Evolutionary conservation across 2,113 vertebrate species (phyloP).

Genomic region (Erythrocercus mccallii): DNA sequence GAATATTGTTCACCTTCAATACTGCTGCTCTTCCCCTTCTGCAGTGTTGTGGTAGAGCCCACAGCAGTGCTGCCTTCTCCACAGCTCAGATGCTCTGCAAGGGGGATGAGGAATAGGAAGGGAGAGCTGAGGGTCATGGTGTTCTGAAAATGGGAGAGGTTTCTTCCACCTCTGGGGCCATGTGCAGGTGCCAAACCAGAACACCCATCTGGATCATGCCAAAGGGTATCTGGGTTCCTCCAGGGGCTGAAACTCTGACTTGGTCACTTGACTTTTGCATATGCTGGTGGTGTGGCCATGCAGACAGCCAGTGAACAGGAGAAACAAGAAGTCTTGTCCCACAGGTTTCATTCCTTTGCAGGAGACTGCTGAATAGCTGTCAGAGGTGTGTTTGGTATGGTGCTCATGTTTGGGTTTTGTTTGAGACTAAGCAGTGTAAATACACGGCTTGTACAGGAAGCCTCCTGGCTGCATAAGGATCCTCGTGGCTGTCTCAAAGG

Average conservation of each 20-base stretch:
- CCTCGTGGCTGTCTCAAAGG: not conserved
- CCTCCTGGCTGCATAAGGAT: not conserved
- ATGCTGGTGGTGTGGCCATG: not conserved
- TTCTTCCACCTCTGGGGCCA: not conserved
- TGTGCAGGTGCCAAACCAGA: not conserved
- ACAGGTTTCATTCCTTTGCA: not conserved
- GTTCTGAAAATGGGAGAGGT: not conserved
- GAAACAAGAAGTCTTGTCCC: not conserved
- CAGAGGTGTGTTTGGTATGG: not conserved
- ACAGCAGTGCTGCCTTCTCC: not conserved
- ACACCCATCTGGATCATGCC: not conserved
- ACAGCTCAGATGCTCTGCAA: fast-evolving
- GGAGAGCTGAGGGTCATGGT: fast-evolving
- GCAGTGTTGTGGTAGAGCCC: not conserved
- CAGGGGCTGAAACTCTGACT: not conserved
- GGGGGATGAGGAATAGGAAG: not conserved
- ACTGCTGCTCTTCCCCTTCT: not conserved
- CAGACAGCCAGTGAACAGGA: not conserved
- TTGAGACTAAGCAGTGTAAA: not conserved
- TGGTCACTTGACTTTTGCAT: not conserved
- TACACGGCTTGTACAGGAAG: not conserved
- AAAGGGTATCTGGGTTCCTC: not conserved
- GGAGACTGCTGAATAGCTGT: not conserved
- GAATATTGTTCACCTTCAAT: not conserved
- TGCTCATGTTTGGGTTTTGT: not conserved